phyloP scores from a whole-genome alignment of 1,140 invertebrate genomes.

The Chelonus insularis region DNA sequence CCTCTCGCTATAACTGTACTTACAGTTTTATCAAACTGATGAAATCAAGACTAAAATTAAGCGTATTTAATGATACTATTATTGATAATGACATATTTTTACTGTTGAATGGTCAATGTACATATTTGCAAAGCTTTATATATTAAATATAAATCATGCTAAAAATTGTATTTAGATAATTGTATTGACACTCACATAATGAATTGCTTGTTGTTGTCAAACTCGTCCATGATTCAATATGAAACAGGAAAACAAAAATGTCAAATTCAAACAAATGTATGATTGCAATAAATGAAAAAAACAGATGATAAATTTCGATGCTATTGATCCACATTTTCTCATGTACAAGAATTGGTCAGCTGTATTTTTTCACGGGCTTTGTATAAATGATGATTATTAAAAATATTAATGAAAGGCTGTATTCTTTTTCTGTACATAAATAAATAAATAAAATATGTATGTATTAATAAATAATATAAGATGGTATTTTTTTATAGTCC shows the following conservation, averaged over 20 bases:
- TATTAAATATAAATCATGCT: background rate
- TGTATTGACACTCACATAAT: too few species aligned
- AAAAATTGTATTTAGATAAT: conserved; percentile 1
- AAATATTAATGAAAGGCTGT: conserved; percentile 43
- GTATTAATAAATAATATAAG: conserved; percentile 51
- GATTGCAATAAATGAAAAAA: conserved; percentile 8
- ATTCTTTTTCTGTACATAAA: conserved; percentile 41
- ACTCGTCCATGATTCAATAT: background rate
- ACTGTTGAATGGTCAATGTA: conserved; percentile 26
- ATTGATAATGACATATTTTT: too few species aligned
- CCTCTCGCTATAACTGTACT: too few species aligned
- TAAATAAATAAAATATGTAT: conserved; percentile 53
- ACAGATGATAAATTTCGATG: conserved; percentile 21
- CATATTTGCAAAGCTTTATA: conserved; percentile 1
- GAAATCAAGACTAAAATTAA: too few species aligned
- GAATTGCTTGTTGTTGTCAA: background rate
- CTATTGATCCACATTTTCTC: conserved; percentile 19
- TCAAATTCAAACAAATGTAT: background rate
- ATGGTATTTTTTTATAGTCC: too few species aligned
- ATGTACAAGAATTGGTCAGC: conserved; percentile 34
- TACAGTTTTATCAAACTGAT: too few species aligned
- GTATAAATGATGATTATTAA: too few species aligned
- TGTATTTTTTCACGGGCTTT: conserved; percentile 61
- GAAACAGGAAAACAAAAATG: background rate
- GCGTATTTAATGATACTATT: too few species aligned